phyloP scores from a whole-genome alignment of 2,888 invertebrate genomes.

The Hetaerina titia region DNA sequence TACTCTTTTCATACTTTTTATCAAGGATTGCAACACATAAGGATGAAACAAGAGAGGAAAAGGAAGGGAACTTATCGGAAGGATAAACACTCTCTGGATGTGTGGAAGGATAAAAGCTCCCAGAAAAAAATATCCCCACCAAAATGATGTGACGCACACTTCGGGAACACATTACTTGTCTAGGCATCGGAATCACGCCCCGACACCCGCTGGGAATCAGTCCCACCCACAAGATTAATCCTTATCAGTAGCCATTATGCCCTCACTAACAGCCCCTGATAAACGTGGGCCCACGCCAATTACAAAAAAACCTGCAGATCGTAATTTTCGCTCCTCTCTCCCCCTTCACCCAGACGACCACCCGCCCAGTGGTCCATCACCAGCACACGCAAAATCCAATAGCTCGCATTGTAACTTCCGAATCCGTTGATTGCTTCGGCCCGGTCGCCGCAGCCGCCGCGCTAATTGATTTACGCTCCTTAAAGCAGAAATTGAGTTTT shows the following conservation, averaged over 20 bases:
- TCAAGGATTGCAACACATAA: no score
- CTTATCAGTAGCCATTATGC: background rate
- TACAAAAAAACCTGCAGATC: background rate
- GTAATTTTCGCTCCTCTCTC: background rate
- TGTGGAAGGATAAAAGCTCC: no score
- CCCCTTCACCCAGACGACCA: background rate
- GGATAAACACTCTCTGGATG: no score
- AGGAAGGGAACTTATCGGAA: no score
- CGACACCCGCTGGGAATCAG: background rate
- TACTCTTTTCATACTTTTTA: no score
- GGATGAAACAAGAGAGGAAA: no score
- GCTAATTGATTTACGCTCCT: slow-evolving; percentile 39
- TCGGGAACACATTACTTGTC: background rate
- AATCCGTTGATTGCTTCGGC: slow-evolving; percentile 13
- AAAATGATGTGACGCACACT: background rate
- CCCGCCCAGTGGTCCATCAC: slow-evolving; percentile 8
- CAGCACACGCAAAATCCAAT: background rate
- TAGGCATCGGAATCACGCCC: background rate
- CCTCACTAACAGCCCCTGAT: background rate
- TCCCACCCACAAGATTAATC: background rate
- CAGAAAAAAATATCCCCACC: background rate
- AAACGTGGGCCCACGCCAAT: background rate
- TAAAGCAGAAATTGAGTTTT: slow-evolving; percentile 39
- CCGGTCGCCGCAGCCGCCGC: background rate
- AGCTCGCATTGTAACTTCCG: background rate